phyloP scores from a whole-genome alignment of 2,888 invertebrate genomes.

The Mythimna vitellina region DNA sequence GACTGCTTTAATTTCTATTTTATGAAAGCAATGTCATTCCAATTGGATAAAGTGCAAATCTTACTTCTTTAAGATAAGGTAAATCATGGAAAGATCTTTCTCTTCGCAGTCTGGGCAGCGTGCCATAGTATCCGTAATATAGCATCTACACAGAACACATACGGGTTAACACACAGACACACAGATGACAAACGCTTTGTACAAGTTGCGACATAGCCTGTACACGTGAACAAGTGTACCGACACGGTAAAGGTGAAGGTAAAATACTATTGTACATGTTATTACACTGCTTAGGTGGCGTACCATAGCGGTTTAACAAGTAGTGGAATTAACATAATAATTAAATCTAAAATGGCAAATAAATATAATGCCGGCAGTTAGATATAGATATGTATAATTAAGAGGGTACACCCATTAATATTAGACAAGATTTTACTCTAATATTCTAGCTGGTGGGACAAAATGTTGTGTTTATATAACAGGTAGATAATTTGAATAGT shows the following conservation, averaged over 20 bases:
- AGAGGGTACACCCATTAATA: neutral
- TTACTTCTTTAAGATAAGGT: conserved; percentile 95
- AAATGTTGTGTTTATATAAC: neutral
- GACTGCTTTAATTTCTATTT: conserved; percentile 38
- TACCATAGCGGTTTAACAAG: conserved; percentile 25
- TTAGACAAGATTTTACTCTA: neutral
- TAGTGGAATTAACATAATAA: conserved; percentile 25
- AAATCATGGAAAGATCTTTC: conserved; percentile 95
- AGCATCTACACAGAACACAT: conserved; percentile 91
- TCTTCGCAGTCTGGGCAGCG: conserved; percentile 93
- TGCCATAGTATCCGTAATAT: conserved; percentile 93
- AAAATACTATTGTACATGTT: conserved; percentile 50
- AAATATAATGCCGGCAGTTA: neutral
- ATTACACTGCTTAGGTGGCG: conserved; percentile 33
- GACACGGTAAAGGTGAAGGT: conserved; percentile 61
- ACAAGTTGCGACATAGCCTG: conserved; percentile 51
- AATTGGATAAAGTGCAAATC: conserved; percentile 76
- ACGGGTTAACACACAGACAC: conserved; percentile 52
- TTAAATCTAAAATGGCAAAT: conserved; percentile 16
- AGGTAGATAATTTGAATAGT: neutral
- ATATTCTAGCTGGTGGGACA: neutral
- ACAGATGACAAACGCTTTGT: conserved; percentile 54
- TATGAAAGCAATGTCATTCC: conserved; percentile 75
- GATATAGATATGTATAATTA: neutral
- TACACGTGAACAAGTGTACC: conserved; percentile 54